Base-by-base conservation (phyloP, 2,113 vertebrate species). In the Rhipidura dahli region DNA sequence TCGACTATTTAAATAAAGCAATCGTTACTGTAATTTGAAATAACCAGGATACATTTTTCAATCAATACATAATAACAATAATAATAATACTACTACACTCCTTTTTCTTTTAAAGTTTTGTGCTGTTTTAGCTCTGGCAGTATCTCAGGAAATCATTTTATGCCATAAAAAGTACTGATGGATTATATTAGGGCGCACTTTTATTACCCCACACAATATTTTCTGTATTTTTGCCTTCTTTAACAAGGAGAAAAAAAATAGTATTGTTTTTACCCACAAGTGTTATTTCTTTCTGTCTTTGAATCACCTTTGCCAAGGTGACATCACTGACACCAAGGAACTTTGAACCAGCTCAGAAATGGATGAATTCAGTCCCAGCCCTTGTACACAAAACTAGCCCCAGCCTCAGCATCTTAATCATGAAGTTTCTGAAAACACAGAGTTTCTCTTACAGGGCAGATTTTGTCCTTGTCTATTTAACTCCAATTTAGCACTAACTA, bases 181-280 rank as follows among this genome's bases (percentile, higher is more conserved):
- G 54, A 18, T 50, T 37, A 60, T 23, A 66, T 40, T 10, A 61
- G 16, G 8, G 8, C 26, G 11, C 23, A 7, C 17, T 50, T 51
- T 30, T 27, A n/a, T 45, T 20, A 27, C 0, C 2, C 19, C 20
- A 33, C 13, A 47, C 66, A 60, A 35, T 30, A 30, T 35, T 71
- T 88, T 76, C 26, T 66, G 20, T 31, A 28, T 37, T 80, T 79
- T 69, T 75, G 5, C 39, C 14, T 40, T 50, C 83, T 73, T 80
- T 31, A 45, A 9, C 24, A 30, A 35, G 11, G 22, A 19, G 5
- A 59, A 9, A 57, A 15, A 22, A 10, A 15, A 16, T 0, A 4
- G 1, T 8, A 7, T 20, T 54, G 11, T 30, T 60, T 87, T 70
- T 37, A 27, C 26, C 26, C 1, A 3, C 8, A 22, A 20, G 10